Base-by-base conservation (phyloP, 1,140 invertebrate genomes). In the Eriocheir sinensis region DNA sequence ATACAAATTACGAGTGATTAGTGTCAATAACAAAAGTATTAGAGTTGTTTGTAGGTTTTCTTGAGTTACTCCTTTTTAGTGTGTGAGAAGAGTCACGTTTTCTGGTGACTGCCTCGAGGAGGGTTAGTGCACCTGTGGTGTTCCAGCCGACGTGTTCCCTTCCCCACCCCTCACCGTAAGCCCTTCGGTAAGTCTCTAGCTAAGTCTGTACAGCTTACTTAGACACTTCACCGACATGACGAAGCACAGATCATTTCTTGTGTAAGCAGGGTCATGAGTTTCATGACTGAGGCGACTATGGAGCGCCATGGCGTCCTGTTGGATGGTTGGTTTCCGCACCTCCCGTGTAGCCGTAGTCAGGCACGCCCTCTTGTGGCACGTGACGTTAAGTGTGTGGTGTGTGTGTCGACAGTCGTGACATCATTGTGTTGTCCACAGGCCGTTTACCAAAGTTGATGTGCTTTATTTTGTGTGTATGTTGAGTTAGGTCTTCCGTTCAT, bases 21-120 rank as follows among this genome's bases (percentile, higher is more conserved):
- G 60, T n/a, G n/a, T n/a, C 60, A 12, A 72, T 72, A 72, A 72
- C 60, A 72, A 72, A 72, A 72, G 60, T 72, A 72, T 72, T 72
- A 72, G 60, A 72, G 60, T 72, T 72, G 60, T 72, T 72, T 72
- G 60, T 72, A 72, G 60, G 60, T n/a, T 72, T 72, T 72, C 60
- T 72, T 72, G 27, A 72, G 60, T 72, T 72, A n/a, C 60, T 6
- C 60, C 60, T 72, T 72, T 72, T 72, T n/a, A 72, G 21, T 72
- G 60, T 72, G 60, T 72, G 60, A 27, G 27, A 72, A 72, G 21
- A n/a, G 60, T 72, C 60, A n/a, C 27, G 60, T 72, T 72, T 72
- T 72, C 21, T 21, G 60, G 27, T n/a, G 21, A 72, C 21, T 72
- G 8, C 60, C 60, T 72, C 0, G 60, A 72, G 60, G 60, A 72